A percentile compares a stretch with the other conserved stretches of the same genome.
Evolutionary conservation across 2,797 vertebrate genomes (phyloP).

Genomic region (Apogon talboti): DNA sequence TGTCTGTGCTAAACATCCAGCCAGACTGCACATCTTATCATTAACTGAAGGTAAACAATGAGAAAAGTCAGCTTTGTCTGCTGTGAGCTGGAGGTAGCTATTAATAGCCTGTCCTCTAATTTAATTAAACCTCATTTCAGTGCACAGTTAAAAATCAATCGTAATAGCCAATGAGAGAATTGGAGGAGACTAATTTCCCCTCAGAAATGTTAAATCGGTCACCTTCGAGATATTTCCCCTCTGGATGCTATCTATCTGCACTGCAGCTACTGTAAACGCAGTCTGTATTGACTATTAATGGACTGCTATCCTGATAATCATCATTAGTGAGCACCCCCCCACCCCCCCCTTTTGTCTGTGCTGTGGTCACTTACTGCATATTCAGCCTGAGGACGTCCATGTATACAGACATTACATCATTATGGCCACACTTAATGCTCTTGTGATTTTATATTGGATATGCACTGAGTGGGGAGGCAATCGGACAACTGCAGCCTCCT

Average conservation of each 20-base stretch:
- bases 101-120: constrained; percentile 54
- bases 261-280: constrained; percentile 30
- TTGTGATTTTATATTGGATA: constrained; percentile 18
- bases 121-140: constrained; percentile 58
- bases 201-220: constrained; percentile 43
- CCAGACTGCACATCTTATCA: constrained; percentile 4
- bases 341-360: constrained; percentile 5
- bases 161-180: constrained; percentile 37
- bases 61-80: constrained; percentile 17
- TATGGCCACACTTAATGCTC: background rate
- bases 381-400: constrained; percentile 5
- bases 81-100: constrained; percentile 42
- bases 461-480: background rate
- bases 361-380: constrained; percentile 1
- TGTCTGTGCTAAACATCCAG: constrained; percentile 3
- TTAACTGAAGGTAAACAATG: constrained; percentile 29
- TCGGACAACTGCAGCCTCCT: constrained; percentile 4
- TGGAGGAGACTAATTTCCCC: constrained; percentile 32
- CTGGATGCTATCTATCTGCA: constrained; percentile 40
- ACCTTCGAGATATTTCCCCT: constrained; percentile 25
- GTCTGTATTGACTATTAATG: constrained; percentile 46
- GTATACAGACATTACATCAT: constrained; percentile 1
- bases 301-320: constrained; percentile 38
- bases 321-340: constrained; percentile 4
- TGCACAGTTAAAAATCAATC: constrained; percentile 66